These are phyloP conservation scores for Spodoptera litura DNA, from an alignment of 1,140 invertebrate species.

Conservation along the genomic window DNA sequence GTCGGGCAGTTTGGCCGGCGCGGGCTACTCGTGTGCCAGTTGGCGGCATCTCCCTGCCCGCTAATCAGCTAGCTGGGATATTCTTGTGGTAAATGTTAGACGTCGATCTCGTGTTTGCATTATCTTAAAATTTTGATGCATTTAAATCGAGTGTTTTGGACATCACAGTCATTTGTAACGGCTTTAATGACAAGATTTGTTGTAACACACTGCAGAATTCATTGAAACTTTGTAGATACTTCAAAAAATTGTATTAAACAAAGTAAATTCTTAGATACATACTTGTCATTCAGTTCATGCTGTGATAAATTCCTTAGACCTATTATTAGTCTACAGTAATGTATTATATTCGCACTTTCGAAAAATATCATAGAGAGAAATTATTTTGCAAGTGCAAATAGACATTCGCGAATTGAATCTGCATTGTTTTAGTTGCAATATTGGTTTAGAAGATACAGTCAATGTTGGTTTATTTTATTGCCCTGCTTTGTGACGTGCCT, in stretches of 20 bases:
- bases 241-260: no score
- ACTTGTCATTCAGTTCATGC: no score
- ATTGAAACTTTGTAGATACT: no score
- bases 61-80: slow-evolving; percentile 68
- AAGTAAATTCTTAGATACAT: no score
- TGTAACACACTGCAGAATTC: no score
- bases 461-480: slow-evolving; percentile 36
- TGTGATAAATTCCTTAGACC: no score
- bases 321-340: no score
- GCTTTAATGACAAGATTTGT: no score
- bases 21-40: slow-evolving; percentile 69
- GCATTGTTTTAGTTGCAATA: not conserved
- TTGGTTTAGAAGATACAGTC: slow-evolving; percentile 23
- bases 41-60: slow-evolving; percentile 64
- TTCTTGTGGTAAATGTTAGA: slow-evolving; percentile 59
- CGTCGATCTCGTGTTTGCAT: slow-evolving; percentile 39
- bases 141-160: not conserved
- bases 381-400: not conserved
- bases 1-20: slow-evolving; percentile 70
- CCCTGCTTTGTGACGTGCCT: slow-evolving; percentile 4
- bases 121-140: not conserved
- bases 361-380: not conserved
- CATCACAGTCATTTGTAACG: no score
- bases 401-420: slow-evolving; percentile 9
- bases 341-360: no score